A percentile compares a stretch with the other conserved stretches of the same genome.
These are phyloP conservation scores for Oegoconia quadripuncta DNA, from an alignment of 2,888 invertebrate genomes.

Conservation along the genomic window DNA sequence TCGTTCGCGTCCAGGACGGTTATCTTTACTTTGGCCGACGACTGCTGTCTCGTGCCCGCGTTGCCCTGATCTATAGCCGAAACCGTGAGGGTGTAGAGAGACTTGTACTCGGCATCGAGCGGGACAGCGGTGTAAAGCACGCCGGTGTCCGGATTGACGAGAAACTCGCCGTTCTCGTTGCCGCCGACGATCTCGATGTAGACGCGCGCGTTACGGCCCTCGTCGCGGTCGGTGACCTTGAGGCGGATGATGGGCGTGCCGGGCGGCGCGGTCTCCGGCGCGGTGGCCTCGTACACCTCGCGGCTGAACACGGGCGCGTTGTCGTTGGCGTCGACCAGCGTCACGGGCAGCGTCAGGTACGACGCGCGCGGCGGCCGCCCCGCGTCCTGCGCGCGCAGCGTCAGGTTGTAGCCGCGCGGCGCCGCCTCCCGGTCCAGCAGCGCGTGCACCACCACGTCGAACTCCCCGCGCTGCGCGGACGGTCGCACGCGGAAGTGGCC, in stretches of 20 bases:
- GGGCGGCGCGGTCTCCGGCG: conserved; percentile 93
- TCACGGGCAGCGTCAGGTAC: conserved; percentile 89
- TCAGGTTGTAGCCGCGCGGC: conserved; percentile 91
- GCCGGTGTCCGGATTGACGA: conserved; percentile 92
- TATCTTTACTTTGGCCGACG: conserved; percentile 94
- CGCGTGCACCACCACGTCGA: conserved; percentile 88
- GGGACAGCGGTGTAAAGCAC: conserved; percentile 90
- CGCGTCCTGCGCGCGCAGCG: conserved; percentile 90
- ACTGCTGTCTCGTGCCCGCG: conserved; percentile 89
- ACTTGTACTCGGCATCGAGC: conserved; percentile 91
- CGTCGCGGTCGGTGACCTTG: conserved; percentile 91
- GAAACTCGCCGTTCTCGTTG: conserved; percentile 93
- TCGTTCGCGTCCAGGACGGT: conserved; percentile 95
- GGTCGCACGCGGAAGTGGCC: conserved; percentile 89
- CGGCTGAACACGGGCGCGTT: conserved; percentile 93
- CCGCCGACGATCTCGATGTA: conserved; percentile 94
- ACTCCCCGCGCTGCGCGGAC: conserved; percentile 83
- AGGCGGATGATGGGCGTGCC: conserved; percentile 93
- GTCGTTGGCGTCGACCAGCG: conserved; percentile 89
- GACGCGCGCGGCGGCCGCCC: conserved; percentile 89
- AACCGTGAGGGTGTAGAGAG: conserved; percentile 92
- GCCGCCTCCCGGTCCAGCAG: conserved; percentile 88
- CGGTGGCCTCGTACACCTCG: conserved; percentile 91
- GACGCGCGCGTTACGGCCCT: conserved; percentile 90
- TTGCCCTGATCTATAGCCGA: conserved; percentile 94